Base-by-base conservation (phyloP, 2,888 invertebrate species). In the Tricholauxania praeusta region DNA sequence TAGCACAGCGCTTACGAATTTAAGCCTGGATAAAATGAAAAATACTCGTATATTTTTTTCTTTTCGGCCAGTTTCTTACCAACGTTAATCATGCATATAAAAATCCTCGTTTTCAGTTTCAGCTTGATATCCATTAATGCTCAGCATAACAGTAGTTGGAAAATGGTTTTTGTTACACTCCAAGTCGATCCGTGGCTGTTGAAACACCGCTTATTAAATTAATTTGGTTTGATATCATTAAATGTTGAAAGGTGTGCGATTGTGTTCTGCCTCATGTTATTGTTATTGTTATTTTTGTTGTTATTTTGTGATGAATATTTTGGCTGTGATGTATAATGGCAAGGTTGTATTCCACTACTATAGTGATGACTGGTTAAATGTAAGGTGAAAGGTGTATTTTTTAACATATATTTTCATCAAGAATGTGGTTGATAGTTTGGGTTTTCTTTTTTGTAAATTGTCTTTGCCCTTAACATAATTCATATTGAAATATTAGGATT, bases 121-220 rank as follows among this genome's bases (percentile, higher is more conserved):
- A 59, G 22, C 22, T 17, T 55, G 64, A 71, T 28, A 62, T 67
- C 55, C 62, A 62, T 67, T 67, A 72, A 49, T 55, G 63, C 47
- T 62, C 52, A 48, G 12, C 12, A 22, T 51, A 62, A 72, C 67
- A 62, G 72, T 67, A 72, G 71, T 52, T 66, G 49, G 52, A 14
- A 53, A 39, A 63, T 59, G 72, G 52, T 66, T 59, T 60, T 39
- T 48, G 47, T 15, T 65, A 48, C 57, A 71, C 62, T 62, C 57
- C 53, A 47, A 28, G 19, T 52, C 14, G 28, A 52, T 28, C 62
- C 52, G 14, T 60, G 51, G 28, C 39, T 39, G 52, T 52, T 49
- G 14, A 7, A 57, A 19, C 69, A 59, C 62, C 62, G 67, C 67
- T 72, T 72, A 72, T 72, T 72, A 72, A 72, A 72, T 62, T 72